These are phyloP conservation scores for Clunio marinus DNA, from an alignment of 2,888 invertebrate genomes.

Conservation along the genomic window DNA sequence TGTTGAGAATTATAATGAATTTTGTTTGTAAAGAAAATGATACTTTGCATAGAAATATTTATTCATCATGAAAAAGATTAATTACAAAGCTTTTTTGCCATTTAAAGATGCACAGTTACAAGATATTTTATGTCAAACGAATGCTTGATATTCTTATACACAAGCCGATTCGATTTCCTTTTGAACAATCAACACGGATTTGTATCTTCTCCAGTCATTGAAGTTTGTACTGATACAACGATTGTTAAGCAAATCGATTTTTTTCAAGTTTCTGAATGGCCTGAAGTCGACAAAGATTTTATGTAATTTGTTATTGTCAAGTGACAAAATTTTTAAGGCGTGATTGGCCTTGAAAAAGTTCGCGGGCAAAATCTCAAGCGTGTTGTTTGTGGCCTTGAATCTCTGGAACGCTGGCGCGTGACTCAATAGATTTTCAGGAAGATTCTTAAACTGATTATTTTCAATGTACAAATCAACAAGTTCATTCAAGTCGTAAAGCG, in stretches of 20 bases:
- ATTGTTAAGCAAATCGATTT: not conserved
- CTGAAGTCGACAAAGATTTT: not conserved
- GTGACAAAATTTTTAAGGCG: not conserved
- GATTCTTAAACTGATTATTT: not conserved
- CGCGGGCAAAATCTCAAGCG: not conserved
- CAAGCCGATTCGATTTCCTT: conserved; percentile 1
- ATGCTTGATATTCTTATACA: not conserved
- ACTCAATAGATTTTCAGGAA: not conserved
- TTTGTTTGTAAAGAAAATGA: no score
- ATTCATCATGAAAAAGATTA: no score
- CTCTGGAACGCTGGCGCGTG: not conserved
- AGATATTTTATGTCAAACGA: no score
- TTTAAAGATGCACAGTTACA: no score
- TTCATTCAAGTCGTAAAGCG: not conserved
- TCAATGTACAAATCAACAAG: conserved; percentile 1
- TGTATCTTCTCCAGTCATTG: conserved; percentile 3
- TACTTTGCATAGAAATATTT: no score
- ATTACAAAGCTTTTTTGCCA: no score
- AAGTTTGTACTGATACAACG: not conserved
- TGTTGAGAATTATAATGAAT: no score
- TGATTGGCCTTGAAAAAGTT: not conserved
- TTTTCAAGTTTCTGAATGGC: not conserved
- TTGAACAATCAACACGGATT: not conserved
- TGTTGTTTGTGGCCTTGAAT: not conserved
- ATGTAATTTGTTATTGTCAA: not conserved